Evolutionary conservation across 2,113 vertebrate species (phyloP), one percentile per base, ranked within the genome.

Genomic region (Cervus canadensis): DNA sequence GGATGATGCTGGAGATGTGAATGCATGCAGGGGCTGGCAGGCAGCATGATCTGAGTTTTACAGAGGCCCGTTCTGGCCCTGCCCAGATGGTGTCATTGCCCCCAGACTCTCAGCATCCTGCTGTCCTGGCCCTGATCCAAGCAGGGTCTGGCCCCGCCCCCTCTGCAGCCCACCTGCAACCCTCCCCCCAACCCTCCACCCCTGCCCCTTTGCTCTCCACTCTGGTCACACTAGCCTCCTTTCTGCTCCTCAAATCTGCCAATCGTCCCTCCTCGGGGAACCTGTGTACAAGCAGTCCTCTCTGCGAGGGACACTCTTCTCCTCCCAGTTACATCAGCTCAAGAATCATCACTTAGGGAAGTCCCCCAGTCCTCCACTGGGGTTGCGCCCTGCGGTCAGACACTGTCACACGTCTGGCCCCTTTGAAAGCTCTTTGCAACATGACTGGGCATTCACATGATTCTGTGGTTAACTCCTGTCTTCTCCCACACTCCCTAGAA

Each of bases 391-490:
- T 19, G 81, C 3, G 1, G 23, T 57, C 40, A 40, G 33, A 23
- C 40, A 4, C 19, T 2, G 28, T 54, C 23, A n/a, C 19, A 36
- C 3, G 3, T 13, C 64, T 10, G 45, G 4, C 12, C 25, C 54
- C 91, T 54, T 25, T 5, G 2, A 60, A 7, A 4, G 26, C 1
- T 2, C 12, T 2, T 19, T 76, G 4, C 57, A 5, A 79, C 10
- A 62, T 13, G 60, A 25, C 3, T 12, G 17, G 5, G 26, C 2
- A 1, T 36, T 57, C 7, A 9, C 7, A 0, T 0, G 43, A 54
- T 1, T 5, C 8, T 26, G 52, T 28, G 21, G 56, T 28, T 21
- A 54, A 14, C 3, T 23, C 45, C 59, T 21, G n/a, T 43, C n/a
- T 89, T 52, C 52, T 26, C 48, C 28, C 84, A 5, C 9, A 36